phyloP scores from a whole-genome alignment of 2,113 vertebrate genomes.

The Mesoclemmys tuberculata region DNA sequence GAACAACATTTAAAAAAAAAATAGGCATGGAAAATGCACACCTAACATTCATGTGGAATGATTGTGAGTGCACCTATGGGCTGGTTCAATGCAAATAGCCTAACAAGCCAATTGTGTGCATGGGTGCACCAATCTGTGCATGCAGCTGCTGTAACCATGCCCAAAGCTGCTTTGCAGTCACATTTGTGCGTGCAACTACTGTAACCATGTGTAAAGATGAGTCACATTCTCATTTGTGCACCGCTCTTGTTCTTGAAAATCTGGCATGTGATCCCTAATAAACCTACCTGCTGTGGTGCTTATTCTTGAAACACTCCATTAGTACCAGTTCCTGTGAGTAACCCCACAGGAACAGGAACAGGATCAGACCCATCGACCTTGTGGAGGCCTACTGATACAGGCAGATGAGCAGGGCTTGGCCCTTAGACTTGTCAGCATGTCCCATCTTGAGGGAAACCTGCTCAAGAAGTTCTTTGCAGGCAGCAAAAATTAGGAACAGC shows the following conservation, averaged over 20 bases:
- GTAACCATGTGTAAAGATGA: background rate
- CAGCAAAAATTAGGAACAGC: background rate
- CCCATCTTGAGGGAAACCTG: background rate
- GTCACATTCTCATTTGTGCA: background rate
- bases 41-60: background rate
- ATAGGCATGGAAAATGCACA: background rate
- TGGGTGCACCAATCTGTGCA: background rate
- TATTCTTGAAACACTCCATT: background rate
- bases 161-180: background rate
- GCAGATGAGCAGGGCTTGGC: background rate
- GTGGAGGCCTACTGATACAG: background rate
- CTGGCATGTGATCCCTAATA: accelerated
- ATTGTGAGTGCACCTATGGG: conserved; percentile 11
- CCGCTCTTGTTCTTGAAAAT: background rate
- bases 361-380: background rate
- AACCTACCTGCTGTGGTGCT: background rate
- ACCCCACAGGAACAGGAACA: background rate
- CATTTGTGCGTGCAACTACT: background rate
- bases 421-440: background rate
- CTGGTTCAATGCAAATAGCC: conserved; percentile 48
- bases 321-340: background rate
- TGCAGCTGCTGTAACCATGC: background rate
- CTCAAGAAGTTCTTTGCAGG: background rate
- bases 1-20: conserved; percentile 25
- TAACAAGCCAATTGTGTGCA: conserved; percentile 1